Evolutionary conservation across 1,140 invertebrate species (phyloP), one percentile per base, ranked within the genome.

Genomic region (Drosophila melanica): DNA sequence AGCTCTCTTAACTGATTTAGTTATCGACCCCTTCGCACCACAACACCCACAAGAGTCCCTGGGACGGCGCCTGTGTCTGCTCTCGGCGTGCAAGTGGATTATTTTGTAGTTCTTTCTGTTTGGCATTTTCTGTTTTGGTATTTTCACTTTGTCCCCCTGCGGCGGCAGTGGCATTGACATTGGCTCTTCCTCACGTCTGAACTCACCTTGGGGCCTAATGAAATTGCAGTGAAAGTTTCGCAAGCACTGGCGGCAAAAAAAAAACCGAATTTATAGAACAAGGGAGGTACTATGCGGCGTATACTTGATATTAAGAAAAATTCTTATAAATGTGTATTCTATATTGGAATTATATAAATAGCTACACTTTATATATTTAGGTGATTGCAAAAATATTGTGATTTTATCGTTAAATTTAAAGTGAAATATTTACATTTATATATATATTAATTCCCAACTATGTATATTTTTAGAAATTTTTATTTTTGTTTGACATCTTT

Each of bases 1-100:
- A 75, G 80, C 65, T 81, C 81, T 81, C 63, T 59, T 81, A 78
- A 65, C 65, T 78, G 69, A 86, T 85, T 81, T 81, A 75, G 80
- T 77, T 62, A 81, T 62, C 48, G 65, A 33, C 39, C 50, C 44
- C 48, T 48, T 44, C 16, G 7, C 51, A 37, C 42, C 14, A 23
- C 20, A 23, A 23, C 20, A 23, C 41, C 18, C 48, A 51, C n/a
- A 41, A 18, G 47, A 16, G 12, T n/a, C 8, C 62, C 12, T 51
- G 12, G 12, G 37, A 9, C 11, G 7, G 14, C 12, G 41, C 20
- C 33, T 11, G 33, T 47, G 12, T 53, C 57, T 71, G 48, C 59
- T 51, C 59, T 65, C 69, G 71, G 23, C 63, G 44, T 35, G 67
- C 77, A 68, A 65, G 62, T 65, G 69, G 73, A 79, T 84, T 84